phyloP scores from a whole-genome alignment of 2,888 invertebrate genomes.

The Agonopterix heracliana region DNA sequence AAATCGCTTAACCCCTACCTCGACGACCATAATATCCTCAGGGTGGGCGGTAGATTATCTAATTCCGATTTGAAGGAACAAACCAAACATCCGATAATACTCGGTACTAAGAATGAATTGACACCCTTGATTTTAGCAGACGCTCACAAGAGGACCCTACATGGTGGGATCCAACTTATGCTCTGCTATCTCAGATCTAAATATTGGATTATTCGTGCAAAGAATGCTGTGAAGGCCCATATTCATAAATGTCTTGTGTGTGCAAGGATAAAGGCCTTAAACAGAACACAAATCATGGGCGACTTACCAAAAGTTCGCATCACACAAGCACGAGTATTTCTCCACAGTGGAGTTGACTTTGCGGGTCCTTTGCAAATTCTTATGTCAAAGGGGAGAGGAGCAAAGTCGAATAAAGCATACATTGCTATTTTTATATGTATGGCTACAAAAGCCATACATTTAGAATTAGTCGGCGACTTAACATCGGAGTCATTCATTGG shows the following conservation, averaged over 20 bases:
- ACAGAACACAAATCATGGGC: conserved; percentile 17
- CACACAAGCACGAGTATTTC: conserved; percentile 19
- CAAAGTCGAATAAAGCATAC: conserved; percentile 14
- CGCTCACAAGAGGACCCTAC: conserved; percentile 19
- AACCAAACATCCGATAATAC: conserved; percentile 19
- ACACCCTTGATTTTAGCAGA: conserved; percentile 18
- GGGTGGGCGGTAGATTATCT: conserved; percentile 21
- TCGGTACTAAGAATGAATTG: conserved; percentile 16
- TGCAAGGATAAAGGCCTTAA: conserved; percentile 13
- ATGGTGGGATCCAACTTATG: conserved; percentile 22
- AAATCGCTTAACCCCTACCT: conserved; percentile 18
- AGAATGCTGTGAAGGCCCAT: conserved; percentile 12
- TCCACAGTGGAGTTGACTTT: conserved; percentile 21
- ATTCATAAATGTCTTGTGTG: conserved; percentile 20
- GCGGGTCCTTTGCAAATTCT: conserved; percentile 19
- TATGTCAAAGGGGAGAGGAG: conserved; percentile 17
- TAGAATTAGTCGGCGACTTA: conserved; percentile 3
- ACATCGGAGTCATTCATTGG: conserved; percentile 1
- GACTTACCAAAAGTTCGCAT: conserved; percentile 11
- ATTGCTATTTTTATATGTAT: not conserved
- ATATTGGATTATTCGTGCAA: conserved; percentile 22
- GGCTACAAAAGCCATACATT: conserved; percentile 3
- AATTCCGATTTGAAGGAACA: conserved; percentile 10
- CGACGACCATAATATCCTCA: conserved; percentile 13
- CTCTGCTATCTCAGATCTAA: conserved; percentile 18